Evolutionary conservation across 1,140 invertebrate species (phyloP), one percentile per base, ranked within the genome.

Genomic region (Lasioglossum baleicum): DNA sequence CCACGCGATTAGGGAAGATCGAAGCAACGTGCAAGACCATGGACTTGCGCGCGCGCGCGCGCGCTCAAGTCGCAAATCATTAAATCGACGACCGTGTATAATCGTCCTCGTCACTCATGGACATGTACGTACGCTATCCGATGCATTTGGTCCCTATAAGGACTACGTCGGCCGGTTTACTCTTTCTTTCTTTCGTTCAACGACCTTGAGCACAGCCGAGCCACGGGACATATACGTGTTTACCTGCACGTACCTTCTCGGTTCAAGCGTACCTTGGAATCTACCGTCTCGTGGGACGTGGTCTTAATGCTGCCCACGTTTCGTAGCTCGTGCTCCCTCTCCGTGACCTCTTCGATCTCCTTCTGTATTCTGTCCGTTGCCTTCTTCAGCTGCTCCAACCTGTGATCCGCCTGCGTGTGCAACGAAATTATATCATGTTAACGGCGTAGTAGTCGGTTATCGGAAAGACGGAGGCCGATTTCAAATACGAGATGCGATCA

Each of bases 301-400:
- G 90, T 92, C 68, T 91, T 92, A 73, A 91, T 91, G 86, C 90
- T 91, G 31, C 90, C 94, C 77, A 94, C 93, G 89, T 95, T 95
- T 85, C 95, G 94, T 74, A 95, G 94, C 84, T 96, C 95, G 82
- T 94, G 92, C 86, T 96, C 95, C 68, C 95, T 93, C 82, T 95
- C 95, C 17, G 94, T 95, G 56, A 95, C 95, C 90, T 96, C 95
- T 83, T 95, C 95, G 81, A 96, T 96, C 91, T 96, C 95, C 83
- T 94, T 94, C 88, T 95, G 95, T 90, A 96, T 96, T 92, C 95
- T 89, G 67, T 92, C 89, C n/a, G 91, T 92, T 20, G 91, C 91
- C 72, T 80, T 90, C 70, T 84, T 89, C 78, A 92, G 69, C 79
- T 92, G 91, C 73, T 92, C 90, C 79, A 88, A 51, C 66, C 90